phyloP scores from a whole-genome alignment of 1,140 invertebrate species.

The Holcopasites calliopsidis region DNA sequence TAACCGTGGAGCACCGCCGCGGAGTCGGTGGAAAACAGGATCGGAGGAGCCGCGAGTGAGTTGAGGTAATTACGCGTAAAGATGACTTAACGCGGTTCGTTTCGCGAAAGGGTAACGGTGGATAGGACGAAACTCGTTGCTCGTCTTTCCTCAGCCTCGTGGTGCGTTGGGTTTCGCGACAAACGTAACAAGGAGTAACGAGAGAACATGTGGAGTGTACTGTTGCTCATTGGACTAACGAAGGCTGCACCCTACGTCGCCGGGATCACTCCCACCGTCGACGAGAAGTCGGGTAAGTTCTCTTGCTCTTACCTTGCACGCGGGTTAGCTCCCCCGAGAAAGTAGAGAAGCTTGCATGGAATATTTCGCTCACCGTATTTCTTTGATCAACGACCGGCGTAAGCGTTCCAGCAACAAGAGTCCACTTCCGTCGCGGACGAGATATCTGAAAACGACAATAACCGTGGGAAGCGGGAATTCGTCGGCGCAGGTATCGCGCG shows the following conservation, averaged over 20 bases:
- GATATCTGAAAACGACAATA: background rate
- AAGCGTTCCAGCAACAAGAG: too few relatives aligned
- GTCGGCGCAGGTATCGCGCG: background rate
- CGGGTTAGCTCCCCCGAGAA: too few relatives aligned
- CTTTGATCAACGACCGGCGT: background rate
- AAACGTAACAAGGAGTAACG: conserved; percentile 46
- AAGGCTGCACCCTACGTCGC: conserved; percentile 63
- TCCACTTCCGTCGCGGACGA: too few relatives aligned
- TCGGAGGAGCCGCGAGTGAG: background rate
- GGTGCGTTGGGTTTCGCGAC: conserved; percentile 30
- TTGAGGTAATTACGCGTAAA: background rate
- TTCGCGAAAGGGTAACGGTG: background rate
- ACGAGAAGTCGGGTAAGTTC: conserved; percentile 61
- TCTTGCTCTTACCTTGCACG: background rate
- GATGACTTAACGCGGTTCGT: conserved; percentile 8
- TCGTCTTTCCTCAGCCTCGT: background rate
- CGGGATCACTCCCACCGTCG: conserved; percentile 43
- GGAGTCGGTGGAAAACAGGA: background rate
- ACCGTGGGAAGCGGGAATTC: background rate
- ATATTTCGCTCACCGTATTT: background rate
- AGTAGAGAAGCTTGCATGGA: too few relatives aligned
- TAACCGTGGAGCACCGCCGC: background rate
- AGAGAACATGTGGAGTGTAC: conserved; percentile 75
- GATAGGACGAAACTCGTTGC: background rate
- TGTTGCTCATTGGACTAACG: conserved; percentile 72